Percentiles rank a stretch among this genome's conserved stretches.
phyloP scores from a whole-genome alignment of 1,140 invertebrate species.

The Neodiprion lecontei region DNA sequence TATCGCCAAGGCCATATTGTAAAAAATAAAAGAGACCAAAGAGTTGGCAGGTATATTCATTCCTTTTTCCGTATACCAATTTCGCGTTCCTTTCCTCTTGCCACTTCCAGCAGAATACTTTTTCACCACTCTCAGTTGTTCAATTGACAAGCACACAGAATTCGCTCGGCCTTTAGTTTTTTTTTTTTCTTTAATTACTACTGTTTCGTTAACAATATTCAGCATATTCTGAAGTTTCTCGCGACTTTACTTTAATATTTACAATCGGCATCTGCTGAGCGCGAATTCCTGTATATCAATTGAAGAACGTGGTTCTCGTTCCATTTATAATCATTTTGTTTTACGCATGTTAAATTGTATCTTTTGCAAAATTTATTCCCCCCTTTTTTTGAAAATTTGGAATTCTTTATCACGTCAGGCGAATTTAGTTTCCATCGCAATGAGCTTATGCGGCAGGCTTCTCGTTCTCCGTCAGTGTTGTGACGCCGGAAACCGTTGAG shows the following conservation, averaged over 20 bases:
- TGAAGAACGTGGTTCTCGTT: not conserved
- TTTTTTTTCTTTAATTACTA: not conserved
- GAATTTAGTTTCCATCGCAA: not conserved
- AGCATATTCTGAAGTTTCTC: no score
- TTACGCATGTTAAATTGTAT: no score
- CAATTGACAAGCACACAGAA: not conserved
- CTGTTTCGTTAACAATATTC: no score
- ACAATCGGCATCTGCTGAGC: not conserved
- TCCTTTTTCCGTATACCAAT: not conserved
- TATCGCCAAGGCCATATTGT: not conserved
- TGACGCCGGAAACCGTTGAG: constrained; percentile 52
- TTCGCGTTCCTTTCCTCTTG: not conserved
- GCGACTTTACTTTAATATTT: not conserved
- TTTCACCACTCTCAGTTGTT: not conserved
- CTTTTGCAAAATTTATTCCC: no score
- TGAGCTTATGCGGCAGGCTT: constrained; percentile 64
- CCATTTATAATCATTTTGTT: not conserved
- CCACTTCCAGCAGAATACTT: not conserved
- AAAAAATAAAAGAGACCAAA: no score
- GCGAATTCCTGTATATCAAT: not conserved
- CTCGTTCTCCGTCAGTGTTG: constrained; percentile 57
- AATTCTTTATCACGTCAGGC: not conserved
- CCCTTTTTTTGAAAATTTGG: not conserved
- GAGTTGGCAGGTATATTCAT: not conserved
- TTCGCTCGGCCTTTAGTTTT: not conserved